Evolutionary conservation across 1,140 invertebrate genomes (phyloP).

Genomic region (Ylistrum balloti): DNA sequence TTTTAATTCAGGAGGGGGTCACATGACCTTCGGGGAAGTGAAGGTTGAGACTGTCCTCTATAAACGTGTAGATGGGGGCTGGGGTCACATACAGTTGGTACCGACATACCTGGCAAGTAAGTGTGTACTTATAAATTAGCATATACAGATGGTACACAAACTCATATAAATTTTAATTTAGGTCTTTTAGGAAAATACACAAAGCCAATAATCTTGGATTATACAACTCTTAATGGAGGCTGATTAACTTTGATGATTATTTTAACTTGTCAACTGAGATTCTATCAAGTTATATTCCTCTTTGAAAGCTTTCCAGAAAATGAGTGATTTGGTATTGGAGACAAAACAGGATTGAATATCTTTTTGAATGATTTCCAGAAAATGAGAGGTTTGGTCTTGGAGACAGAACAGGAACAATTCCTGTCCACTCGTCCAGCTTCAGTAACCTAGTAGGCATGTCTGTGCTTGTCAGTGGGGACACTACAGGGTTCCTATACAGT

Average conservation of each 20-base stretch:
- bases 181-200: no score
- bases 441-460: not conserved
- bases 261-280: no score
- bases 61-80: conserved; percentile 39
- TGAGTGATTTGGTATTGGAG: no score
- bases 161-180: no score
- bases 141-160: no score
- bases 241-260: no score
- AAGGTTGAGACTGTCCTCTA: conserved; percentile 48
- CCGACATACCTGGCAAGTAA: conserved; percentile 2
- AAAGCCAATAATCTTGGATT: no score
- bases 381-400: not conserved
- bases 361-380: not conserved
- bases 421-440: not conserved
- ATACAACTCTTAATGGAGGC: no score
- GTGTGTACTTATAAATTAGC: no score
- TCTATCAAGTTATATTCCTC: no score
- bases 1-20: conserved; percentile 54
- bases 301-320: no score
- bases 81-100: not conserved
- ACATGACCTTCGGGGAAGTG: conserved; percentile 49
- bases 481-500: not conserved
- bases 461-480: not conserved
- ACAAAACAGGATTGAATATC: not conserved
- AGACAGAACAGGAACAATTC: not conserved